Percentiles rank a stretch among this genome's conserved stretches.
These are phyloP conservation scores for Nephrotoma flavescens DNA, from an alignment of 2,888 invertebrate genomes.

Conservation along the genomic window DNA sequence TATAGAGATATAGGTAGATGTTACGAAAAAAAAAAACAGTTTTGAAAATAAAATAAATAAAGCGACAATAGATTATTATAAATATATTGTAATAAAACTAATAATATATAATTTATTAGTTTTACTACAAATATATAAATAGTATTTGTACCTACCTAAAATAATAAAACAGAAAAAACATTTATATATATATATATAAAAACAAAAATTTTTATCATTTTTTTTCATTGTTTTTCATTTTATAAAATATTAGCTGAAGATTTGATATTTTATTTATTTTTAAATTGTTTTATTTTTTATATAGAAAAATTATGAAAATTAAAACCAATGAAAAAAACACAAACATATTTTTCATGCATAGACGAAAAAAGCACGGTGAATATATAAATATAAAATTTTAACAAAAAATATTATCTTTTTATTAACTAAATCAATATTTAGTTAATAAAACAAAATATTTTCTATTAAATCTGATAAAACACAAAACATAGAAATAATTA, in stretches of 20 bases:
- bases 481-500: not conserved
- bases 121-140: not conserved
- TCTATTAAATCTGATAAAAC: not conserved
- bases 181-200: not conserved
- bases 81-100: conserved; percentile 7
- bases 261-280: not conserved
- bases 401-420: not conserved
- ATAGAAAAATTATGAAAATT: not conserved
- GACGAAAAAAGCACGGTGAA: conserved; percentile 1
- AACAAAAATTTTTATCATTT: conserved; percentile 5
- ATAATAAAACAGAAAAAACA: conserved; percentile 7
- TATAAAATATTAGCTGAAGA: not conserved
- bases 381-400: not conserved
- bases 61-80: not conserved
- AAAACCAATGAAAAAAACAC: conserved; percentile 1
- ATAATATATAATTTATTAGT: conserved; percentile 8
- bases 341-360: conserved; percentile 1
- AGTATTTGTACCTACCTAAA: conserved; percentile 11
- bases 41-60: not conserved
- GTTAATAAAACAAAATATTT: not conserved
- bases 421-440: not conserved
- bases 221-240: conserved; percentile 2
- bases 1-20: not conserved
- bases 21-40: not conserved
- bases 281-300: not conserved